These are phyloP conservation scores for Miichthys miiuy DNA, from an alignment of 2,797 vertebrate genomes.

Conservation along the genomic window DNA sequence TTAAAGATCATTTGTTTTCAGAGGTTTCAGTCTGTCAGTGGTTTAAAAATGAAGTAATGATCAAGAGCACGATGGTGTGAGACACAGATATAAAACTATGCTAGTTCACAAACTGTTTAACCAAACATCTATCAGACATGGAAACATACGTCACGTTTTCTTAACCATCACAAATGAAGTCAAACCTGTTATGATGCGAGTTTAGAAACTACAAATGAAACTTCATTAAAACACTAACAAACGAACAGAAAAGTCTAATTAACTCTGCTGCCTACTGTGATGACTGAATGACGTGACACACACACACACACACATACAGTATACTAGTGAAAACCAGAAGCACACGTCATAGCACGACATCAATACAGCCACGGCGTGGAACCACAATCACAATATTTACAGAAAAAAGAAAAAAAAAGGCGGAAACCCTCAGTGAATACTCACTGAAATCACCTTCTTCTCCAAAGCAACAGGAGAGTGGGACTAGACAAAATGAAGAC, in stretches of 20 bases:
- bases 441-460: slow-evolving; percentile 91
- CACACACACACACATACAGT: slow-evolving; percentile 15
- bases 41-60: slow-evolving; percentile 39
- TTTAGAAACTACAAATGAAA: slow-evolving; percentile 37
- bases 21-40: not conserved
- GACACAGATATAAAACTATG: slow-evolving; percentile 11
- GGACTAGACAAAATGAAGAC: slow-evolving; percentile 86
- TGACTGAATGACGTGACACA: slow-evolving; percentile 58
- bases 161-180: slow-evolving; percentile 41
- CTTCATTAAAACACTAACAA: not conserved
- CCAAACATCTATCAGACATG: slow-evolving; percentile 24
- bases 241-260: not conserved
- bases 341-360: slow-evolving; percentile 55
- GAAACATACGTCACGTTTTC: slow-evolving; percentile 1
- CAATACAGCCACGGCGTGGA: slow-evolving; percentile 60
- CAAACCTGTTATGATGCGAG: slow-evolving; percentile 29
- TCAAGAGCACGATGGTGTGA: slow-evolving; percentile 48
- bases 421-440: slow-evolving; percentile 84
- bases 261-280: slow-evolving; percentile 28
- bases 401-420: slow-evolving; percentile 10
- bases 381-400: slow-evolving; percentile 70
- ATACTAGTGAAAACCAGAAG: slow-evolving; percentile 54
- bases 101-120: not conserved
- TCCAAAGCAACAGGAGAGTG: slow-evolving; percentile 90
- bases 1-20: not conserved